Percentiles rank a stretch among this genome's conserved stretches.
phyloP scores from a whole-genome alignment of 2,888 invertebrate genomes.

The Dynastes maya region DNA sequence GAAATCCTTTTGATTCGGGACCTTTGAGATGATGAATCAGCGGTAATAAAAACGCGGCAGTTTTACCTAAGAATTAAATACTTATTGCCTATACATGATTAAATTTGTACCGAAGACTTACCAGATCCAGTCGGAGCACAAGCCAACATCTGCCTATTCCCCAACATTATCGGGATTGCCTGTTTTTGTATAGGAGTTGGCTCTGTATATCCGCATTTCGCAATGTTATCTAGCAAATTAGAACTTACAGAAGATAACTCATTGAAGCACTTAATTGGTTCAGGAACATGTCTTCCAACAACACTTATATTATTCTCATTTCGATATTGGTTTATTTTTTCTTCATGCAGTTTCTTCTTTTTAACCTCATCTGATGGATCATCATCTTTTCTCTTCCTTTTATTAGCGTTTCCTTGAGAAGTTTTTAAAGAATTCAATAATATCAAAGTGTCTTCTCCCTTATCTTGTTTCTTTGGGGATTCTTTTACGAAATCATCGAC shows the following conservation, averaged over 20 bases:
- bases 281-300: conserved; percentile 85
- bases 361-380: conserved; percentile 59
- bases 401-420: conserved; percentile 19
- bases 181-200: conserved; percentile 96
- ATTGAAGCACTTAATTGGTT: conserved; percentile 81
- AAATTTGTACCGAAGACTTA: background rate
- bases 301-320: conserved; percentile 85
- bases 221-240: conserved; percentile 80
- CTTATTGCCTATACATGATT: background rate
- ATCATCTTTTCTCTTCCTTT: conserved; percentile 58
- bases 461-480: background rate
- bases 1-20: conserved; percentile 82
- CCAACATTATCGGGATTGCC: conserved; percentile 89
- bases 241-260: conserved; percentile 75
- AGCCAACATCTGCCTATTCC: conserved; percentile 88
- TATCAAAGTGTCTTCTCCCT: background rate
- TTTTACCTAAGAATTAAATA: conserved; percentile 77
- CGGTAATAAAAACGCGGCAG: conserved; percentile 94
- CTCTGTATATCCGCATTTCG: conserved; percentile 78
- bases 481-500: background rate
- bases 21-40: conserved; percentile 83
- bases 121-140: conserved; percentile 98
- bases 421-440: conserved; percentile 11
- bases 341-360: conserved; percentile 71
- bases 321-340: conserved; percentile 80